Evolutionary conservation across 2,888 invertebrate genomes (phyloP).

Genomic region (Amorpha juglandis): DNA sequence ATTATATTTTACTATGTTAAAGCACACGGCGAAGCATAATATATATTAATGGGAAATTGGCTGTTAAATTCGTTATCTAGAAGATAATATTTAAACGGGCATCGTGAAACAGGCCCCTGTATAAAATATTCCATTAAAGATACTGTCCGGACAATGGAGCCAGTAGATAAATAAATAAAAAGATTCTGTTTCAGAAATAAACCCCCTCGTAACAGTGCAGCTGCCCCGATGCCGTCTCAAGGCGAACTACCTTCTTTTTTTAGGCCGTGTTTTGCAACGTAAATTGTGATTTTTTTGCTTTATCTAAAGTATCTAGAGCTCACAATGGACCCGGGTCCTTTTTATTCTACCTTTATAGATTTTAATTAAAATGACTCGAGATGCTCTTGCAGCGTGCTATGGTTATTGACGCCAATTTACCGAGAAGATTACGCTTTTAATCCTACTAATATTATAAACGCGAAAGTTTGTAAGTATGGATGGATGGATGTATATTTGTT

Average conservation of each 20-base stretch:
- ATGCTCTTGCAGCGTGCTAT: not conserved
- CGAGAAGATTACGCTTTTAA: not conserved
- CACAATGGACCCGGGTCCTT: slow-evolving; percentile 41
- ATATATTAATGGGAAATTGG: too few species aligned
- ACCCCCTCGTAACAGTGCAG: slow-evolving; percentile 65
- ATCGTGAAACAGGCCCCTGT: too few species aligned
- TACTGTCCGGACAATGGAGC: slow-evolving; percentile 59
- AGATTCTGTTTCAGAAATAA: slow-evolving; percentile 72
- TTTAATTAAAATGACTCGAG: slow-evolving; percentile 36
- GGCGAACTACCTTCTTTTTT: slow-evolving; percentile 69
- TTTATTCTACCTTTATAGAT: slow-evolving; percentile 42
- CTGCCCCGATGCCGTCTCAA: slow-evolving; percentile 71
- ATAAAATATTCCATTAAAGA: slow-evolving; percentile 30
- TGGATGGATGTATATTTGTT: too few species aligned
- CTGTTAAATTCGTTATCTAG: too few species aligned
- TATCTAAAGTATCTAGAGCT: slow-evolving; percentile 45
- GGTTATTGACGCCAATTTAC: not conserved
- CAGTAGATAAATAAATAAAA: slow-evolving; percentile 71
- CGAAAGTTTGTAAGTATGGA: too few species aligned
- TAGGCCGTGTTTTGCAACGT: slow-evolving; percentile 60
- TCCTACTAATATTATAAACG: not conserved
- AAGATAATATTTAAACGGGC: not conserved
- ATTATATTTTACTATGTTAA: too few species aligned
- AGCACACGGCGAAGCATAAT: too few species aligned
- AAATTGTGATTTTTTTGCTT: slow-evolving; percentile 58